These are phyloP conservation scores for Sarcophaga subvicina DNA, from an alignment of 2,888 invertebrate species.

Conservation along the genomic window DNA sequence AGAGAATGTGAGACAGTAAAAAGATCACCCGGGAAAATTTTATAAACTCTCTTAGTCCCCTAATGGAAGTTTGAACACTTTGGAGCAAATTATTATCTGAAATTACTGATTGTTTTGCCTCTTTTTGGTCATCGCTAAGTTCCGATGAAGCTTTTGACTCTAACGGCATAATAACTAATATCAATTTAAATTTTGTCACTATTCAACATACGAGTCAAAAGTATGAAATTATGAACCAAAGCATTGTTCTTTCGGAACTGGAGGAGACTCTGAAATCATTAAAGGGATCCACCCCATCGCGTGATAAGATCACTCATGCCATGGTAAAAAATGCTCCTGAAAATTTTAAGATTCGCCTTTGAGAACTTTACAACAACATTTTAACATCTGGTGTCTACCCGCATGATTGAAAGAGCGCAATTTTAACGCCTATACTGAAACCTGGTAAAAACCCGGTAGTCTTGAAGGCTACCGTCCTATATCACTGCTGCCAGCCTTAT, in stretches of 20 bases:
- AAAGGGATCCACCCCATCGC: neutral
- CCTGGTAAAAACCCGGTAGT: neutral
- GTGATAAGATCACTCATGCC: conserved; percentile 20
- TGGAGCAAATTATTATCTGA: neutral
- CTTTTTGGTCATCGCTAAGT: conserved; percentile 23
- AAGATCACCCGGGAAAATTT: neutral
- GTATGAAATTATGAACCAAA: too few species aligned
- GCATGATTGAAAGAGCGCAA: conserved; percentile 21
- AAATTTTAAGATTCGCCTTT: conserved; percentile 4
- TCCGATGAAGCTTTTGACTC: conserved; percentile 12
- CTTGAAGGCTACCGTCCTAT: neutral
- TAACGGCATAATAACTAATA: too few species aligned
- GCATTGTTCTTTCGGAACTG: neutral
- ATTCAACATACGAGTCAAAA: too few species aligned
- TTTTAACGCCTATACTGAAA: conserved; percentile 31
- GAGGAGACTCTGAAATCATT: neutral
- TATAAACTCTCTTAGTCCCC: neutral
- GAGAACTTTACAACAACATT: conserved; percentile 20
- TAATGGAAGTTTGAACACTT: conserved; percentile 3
- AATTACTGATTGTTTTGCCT: conserved; percentile 9
- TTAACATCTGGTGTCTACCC: conserved; percentile 23
- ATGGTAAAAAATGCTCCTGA: conserved; percentile 15
- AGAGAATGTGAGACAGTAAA: too few species aligned
- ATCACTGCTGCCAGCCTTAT: neutral
- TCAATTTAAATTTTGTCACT: too few species aligned